These are phyloP conservation scores for Ceryle rudis DNA, from an alignment of 2,797 vertebrate genomes.

Conservation along the genomic window DNA sequence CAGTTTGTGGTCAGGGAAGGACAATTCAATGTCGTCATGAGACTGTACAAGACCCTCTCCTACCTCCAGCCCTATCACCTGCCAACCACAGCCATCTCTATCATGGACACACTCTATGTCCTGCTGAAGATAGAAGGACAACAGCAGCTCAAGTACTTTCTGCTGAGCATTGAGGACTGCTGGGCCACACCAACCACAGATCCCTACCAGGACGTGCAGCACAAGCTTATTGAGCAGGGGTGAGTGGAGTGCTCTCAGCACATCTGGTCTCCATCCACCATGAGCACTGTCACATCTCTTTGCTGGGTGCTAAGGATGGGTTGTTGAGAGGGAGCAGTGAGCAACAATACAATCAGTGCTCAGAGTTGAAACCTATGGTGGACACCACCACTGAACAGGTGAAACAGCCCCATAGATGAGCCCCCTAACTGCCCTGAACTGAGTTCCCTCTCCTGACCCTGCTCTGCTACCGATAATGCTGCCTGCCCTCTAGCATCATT, in stretches of 20 bases:
- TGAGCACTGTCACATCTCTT: background rate
- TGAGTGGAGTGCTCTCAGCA: background rate
- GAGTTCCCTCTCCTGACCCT: background rate
- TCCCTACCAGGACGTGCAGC: background rate
- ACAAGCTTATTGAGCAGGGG: constrained; percentile 71
- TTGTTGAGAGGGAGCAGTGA: background rate
- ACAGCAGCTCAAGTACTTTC: constrained; percentile 58
- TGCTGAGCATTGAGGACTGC: constrained; percentile 68
- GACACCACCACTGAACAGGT: background rate
- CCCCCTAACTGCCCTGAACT: background rate
- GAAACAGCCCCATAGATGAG: background rate
- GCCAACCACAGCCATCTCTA: fast-evolving
- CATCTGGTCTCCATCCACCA: background rate
- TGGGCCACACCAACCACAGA: constrained; percentile 55
- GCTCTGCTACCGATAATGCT: background rate
- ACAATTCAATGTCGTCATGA: constrained; percentile 68
- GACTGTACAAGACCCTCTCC: constrained; percentile 38
- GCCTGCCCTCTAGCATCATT: background rate
- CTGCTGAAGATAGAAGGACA: constrained; percentile 67
- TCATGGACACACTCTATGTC: constrained; percentile 35
- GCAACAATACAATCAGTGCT: background rate
- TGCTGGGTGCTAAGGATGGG: background rate
- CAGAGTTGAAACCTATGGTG: background rate
- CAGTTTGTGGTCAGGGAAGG: constrained; percentile 71
- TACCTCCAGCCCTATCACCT: constrained; percentile 48